These are phyloP conservation scores for Styela plicata DNA, from an alignment of 23 tunicate species.

Conservation along the genomic window DNA sequence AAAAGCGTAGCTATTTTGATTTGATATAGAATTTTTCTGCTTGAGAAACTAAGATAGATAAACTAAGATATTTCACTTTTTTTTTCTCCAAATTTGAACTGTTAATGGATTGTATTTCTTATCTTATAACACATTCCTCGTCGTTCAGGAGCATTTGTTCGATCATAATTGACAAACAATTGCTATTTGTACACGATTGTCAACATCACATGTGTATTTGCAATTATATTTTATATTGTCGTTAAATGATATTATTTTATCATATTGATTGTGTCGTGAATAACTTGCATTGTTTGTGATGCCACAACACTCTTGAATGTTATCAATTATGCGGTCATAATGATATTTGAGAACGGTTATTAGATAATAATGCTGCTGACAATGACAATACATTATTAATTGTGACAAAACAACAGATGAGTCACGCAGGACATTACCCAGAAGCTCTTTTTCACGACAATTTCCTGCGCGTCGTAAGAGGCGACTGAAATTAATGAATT, in stretches of 20 bases:
- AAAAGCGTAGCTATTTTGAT: too few species aligned
- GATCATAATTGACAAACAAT: neutral
- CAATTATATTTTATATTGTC: neutral
- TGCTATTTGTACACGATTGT: neutral
- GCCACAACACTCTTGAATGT: neutral
- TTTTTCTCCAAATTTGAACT: neutral
- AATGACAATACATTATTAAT: too few species aligned
- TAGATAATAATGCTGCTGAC: neutral
- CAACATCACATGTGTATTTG: neutral
- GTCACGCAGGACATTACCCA: too few species aligned
- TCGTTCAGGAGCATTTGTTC: neutral
- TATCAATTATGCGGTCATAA: neutral
- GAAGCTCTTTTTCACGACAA: too few species aligned
- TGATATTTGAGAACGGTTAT: neutral
- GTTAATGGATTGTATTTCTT: too few species aligned
- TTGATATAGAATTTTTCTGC: too few species aligned
- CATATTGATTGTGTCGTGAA: neutral
- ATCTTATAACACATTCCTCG: neutral
- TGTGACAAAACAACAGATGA: neutral
- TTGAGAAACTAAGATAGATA: too few species aligned
- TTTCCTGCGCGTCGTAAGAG: too few species aligned
- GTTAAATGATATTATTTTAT: neutral
- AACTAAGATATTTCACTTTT: too few species aligned
- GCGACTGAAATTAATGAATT: too few species aligned
- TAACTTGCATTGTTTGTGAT: neutral